These are phyloP conservation scores for Mesaphorura yosii DNA, from an alignment of 1,140 invertebrate species.

Conservation along the genomic window DNA sequence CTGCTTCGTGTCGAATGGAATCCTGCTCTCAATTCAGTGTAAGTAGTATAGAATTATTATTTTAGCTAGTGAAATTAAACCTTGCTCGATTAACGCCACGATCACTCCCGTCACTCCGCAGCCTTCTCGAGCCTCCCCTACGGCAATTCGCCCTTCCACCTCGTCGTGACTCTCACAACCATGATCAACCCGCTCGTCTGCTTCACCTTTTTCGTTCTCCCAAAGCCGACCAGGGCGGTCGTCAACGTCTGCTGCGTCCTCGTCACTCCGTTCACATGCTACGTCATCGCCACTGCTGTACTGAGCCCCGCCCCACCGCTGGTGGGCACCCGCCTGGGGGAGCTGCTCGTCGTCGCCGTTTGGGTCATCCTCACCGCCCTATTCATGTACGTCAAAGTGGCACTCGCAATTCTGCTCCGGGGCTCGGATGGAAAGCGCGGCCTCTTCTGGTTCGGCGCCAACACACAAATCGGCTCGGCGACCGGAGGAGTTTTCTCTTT, in stretches of 20 bases:
- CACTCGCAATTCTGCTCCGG: background rate
- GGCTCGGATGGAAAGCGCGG: background rate
- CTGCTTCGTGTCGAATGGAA: constrained; percentile 60
- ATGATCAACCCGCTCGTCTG: constrained; percentile 76
- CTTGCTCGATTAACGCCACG: too few species aligned
- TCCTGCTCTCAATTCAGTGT: constrained; percentile 71
- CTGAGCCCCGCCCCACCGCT: background rate
- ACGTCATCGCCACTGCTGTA: background rate
- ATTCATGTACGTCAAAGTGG: background rate
- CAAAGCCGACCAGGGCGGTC: constrained; percentile 49
- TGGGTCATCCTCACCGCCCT: background rate
- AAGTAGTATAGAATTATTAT: too few species aligned
- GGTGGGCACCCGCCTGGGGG: background rate
- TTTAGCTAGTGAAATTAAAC: too few species aligned
- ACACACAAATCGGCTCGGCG: background rate
- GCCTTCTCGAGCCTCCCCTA: constrained; percentile 81
- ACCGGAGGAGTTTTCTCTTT: background rate
- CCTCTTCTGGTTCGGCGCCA: background rate
- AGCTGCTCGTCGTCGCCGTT: background rate
- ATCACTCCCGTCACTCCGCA: too few species aligned
- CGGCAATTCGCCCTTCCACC: constrained; percentile 66
- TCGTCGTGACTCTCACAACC: constrained; percentile 63
- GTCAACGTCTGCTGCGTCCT: background rate
- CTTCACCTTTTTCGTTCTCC: constrained; percentile 62
- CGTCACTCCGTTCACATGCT: background rate